Base-by-base conservation (phyloP, 1,140 invertebrate genomes). In the Bombus impatiens region DNA sequence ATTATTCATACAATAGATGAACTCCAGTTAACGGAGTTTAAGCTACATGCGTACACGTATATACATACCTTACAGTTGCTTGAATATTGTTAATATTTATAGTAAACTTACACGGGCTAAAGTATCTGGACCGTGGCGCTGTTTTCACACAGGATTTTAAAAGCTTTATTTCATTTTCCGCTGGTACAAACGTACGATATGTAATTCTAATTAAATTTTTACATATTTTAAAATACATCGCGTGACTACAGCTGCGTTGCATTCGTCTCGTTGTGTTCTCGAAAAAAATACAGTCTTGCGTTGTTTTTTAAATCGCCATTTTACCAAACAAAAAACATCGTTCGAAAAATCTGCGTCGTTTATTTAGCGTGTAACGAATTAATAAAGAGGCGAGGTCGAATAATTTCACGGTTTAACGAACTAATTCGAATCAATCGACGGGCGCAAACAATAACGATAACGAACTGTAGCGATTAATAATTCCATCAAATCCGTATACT, bases 1-100 rank as follows among this genome's bases (percentile, higher is more conserved):
- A 84, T 84, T 79, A 84, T 84, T 84, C 83, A 84, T 84, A 72
- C 77, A 47, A 78, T 78, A 84, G 75, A 76, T 59, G 82, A 78
- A 84, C 47, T 59, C 76, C 47, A 25, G 67, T 84, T 84, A 84
- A 84, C 53, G 77, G 83, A 47, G 65, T 72, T 84, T 72, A 72
- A 84, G 72, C 83, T 47, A 59, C 68, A 62, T 25, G 67, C 53
- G 83, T 80, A 47, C 62, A 72, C 77, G 44, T 40, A 72, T 53
- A 22, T 44, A 35, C 65, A n/a, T 32, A 32, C 12, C 65, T 35
- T 67, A 32, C 37, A n/a, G 53, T 62, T 72, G n/a, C 47, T 71
- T n/a, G 83, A 79, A 37, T 62, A 35, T 72, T 42, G 68, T 80
- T 79, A 71, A 71, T 79, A 84, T 84, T 84, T 84, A 84, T 80